Percentiles rank a stretch among this genome's conserved stretches.
These are phyloP conservation scores for Lasiommata megera DNA, from an alignment of 2,888 invertebrate genomes.

Conservation along the genomic window DNA sequence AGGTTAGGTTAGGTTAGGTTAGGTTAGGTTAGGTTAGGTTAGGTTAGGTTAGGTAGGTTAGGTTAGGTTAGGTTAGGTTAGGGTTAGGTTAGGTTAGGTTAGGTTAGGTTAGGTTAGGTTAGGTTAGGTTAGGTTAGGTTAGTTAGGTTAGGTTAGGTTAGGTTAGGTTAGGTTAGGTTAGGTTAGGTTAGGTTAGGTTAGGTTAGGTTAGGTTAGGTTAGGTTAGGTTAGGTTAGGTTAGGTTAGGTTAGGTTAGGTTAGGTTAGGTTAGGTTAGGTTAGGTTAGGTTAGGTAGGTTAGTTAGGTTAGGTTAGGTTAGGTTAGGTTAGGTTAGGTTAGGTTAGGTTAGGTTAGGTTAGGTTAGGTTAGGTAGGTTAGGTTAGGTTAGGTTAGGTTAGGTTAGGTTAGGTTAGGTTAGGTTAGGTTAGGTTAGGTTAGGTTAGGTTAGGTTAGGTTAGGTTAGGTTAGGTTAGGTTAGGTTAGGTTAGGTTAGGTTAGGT, in stretches of 20 bases:
- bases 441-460: slow-evolving; percentile 27
- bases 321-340: slow-evolving; percentile 12
- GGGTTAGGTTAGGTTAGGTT: too few species aligned
- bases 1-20: too few species aligned
- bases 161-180: too few species aligned
- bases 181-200: too few species aligned
- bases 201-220: slow-evolving; percentile 32
- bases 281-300: slow-evolving; percentile 30
- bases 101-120: too few species aligned
- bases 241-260: slow-evolving; percentile 17
- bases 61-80: too few species aligned
- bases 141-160: too few species aligned
- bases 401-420: neutral
- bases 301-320: slow-evolving; percentile 34
- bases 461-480: slow-evolving; percentile 26
- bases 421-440: slow-evolving; percentile 29
- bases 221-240: slow-evolving; percentile 20
- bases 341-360: neutral
- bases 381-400: neutral
- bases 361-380: slow-evolving; percentile 3
- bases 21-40: too few species aligned
- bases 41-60: too few species aligned
- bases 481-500: neutral
- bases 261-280: slow-evolving; percentile 31
- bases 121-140: too few species aligned